Evolutionary conservation across 2,113 vertebrate species (phyloP).

Genomic region (Nibea coibor): DNA sequence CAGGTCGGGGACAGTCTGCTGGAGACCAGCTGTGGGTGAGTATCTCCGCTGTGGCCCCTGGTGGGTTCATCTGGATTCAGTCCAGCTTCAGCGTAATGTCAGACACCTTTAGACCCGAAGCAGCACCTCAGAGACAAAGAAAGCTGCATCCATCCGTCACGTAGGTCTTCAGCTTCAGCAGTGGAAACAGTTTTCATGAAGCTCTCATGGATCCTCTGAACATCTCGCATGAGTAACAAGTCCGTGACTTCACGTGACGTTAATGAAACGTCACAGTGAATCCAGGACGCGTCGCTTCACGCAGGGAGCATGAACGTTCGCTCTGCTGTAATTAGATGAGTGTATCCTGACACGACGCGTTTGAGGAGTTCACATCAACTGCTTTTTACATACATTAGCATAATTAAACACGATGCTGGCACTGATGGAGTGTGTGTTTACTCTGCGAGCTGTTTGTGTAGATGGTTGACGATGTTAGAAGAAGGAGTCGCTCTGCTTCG

Average conservation of each 20-base stretch:
- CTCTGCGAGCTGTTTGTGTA: slow-evolving; percentile 7
- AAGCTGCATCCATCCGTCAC: neutral
- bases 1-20: slow-evolving; percentile 99
- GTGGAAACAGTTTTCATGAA: neutral
- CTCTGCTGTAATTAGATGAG: slow-evolving; percentile 53
- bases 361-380: slow-evolving; percentile 43
- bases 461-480: neutral
- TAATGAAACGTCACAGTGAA: slow-evolving; percentile 48
- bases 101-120: too few relatives aligned
- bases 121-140: too few relatives aligned
- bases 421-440: slow-evolving; percentile 65
- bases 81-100: too few relatives aligned
- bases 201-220: slow-evolving; percentile 15
- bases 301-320: slow-evolving; percentile 17
- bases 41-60: slow-evolving; percentile 26
- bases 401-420: slow-evolving; percentile 57
- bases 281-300: neutral
- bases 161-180: too few relatives aligned
- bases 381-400: slow-evolving; percentile 62
- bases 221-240: slow-evolving; percentile 14
- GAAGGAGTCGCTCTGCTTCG: slow-evolving; percentile 15
- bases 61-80: too few relatives aligned
- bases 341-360: slow-evolving; percentile 51
- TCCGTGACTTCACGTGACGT: slow-evolving; percentile 10
- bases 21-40: slow-evolving; percentile 99